phyloP scores from a whole-genome alignment of 2,888 invertebrate genomes.

The Caenorhabditis panamensis region DNA sequence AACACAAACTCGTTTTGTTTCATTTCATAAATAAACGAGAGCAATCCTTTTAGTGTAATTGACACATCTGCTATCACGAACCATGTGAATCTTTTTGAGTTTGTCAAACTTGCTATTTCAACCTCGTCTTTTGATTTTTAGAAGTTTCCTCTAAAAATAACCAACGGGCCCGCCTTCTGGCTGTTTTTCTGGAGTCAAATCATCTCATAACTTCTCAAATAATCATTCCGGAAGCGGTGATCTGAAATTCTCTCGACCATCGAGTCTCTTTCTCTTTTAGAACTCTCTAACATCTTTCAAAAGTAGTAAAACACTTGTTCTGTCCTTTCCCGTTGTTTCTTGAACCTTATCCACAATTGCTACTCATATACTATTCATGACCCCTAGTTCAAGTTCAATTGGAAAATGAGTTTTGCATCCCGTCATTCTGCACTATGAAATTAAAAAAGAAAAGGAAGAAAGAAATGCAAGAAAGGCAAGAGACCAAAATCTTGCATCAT shows the following conservation, averaged over 20 bases:
- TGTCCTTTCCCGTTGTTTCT: not conserved
- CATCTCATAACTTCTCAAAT: not conserved
- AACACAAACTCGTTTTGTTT: constrained; percentile 19
- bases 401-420: too few relatives aligned
- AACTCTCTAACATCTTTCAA: not conserved
- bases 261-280: not conserved
- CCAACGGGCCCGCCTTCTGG: too few relatives aligned
- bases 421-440: not conserved
- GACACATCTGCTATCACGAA: constrained; percentile 31
- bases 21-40: constrained; percentile 1
- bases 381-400: constrained; percentile 2
- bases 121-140: constrained; percentile 10
- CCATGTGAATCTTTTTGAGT: constrained; percentile 38
- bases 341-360: not conserved
- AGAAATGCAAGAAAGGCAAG: constrained; percentile 11
- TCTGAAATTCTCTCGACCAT: not conserved
- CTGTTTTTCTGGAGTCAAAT: not conserved
- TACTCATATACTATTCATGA: constrained; percentile 1
- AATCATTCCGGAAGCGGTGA: not conserved
- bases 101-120: constrained; percentile 14
- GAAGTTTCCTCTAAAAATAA: not conserved
- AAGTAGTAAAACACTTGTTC: not conserved
- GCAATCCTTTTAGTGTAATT: constrained; percentile 31
- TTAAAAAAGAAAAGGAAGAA: not conserved
- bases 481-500: constrained; percentile 24